Evolutionary conservation across 1,140 invertebrate species (phyloP), one percentile per base, ranked within the genome.

Genomic region (Drosophila paulistorum): DNA sequence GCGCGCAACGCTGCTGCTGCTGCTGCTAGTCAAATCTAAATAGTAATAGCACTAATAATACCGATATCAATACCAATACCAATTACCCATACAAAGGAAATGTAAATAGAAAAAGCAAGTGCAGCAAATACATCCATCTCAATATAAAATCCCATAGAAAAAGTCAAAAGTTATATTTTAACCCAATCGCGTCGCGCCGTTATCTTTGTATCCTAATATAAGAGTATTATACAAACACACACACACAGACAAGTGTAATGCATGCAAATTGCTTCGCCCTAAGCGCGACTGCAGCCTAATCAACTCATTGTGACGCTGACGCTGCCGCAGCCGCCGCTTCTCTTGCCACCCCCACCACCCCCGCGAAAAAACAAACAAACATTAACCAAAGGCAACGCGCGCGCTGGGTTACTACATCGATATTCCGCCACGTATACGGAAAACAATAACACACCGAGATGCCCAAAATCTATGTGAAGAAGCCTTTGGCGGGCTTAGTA

Each of bases 401-500:
- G 37, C 17, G 23, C 23, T 26, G 23, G 3, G 23, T 26, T 39
- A 37, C 26, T 45, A 64, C 60, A 55, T 33, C 42, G 42, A 74
- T 67, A 75, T 59, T 55, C 71, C 48, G 74, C 74, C 74, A 77
- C 74, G 73, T 77, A 77, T 67, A 79, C 84, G 84, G 67, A 79
- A 78, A 68, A 68, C 61, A 9, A 48, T 6, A 37, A 37, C 37
- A 39, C 37, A 13, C 41, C 66, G 85, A 83, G 64, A 92, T 92
- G 91, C 91, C 91, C 67, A 92, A 92, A 77, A 92, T 92, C 72
- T 91, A 91, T 65, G 91, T 92, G 35, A 92, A 92, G 71, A 92
- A 92, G 69, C 91, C 91, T 37, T 75, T 92, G 63, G 76, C 86
- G 61, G 94, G 95, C 74, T 95, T 96, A 93, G 95, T 96, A 79